Evolutionary conservation across 37 sponge, comb jelly and placozoan genomes (phyloP), one percentile per base, ranked within the genome.

Genomic region (Theonella swinhoei): DNA sequence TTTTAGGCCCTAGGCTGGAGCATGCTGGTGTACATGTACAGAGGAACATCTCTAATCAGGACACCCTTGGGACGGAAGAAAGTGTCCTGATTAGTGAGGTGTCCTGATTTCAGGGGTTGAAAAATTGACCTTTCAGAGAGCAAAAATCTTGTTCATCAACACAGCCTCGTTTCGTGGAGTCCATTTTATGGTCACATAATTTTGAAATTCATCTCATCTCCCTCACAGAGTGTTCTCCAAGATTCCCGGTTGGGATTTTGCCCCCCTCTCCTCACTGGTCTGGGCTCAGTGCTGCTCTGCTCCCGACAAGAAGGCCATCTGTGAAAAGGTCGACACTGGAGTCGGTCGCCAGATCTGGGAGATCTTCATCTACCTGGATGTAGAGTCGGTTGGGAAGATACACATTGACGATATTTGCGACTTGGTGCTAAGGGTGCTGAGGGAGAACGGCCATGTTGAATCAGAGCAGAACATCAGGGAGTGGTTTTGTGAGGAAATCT

Each of bases 311-410:
- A 75, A 39, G 3, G 3, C 24, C 7, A 4, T 41, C 43, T 75
- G 76, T 24, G 20, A 7, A 24, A 75, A 17, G 3, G 4, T 75
- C 3, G 58, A 41, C 58, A 39, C 28, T 19, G 28, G 40, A 4
- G 7, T 20, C 31, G 59, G 58, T 24, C 76, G 80, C 14, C 80
- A 72, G 39, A 83, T 89, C 1, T 89, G 89, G 89, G 84, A 77
- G 41, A 78, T 89, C 39, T 89, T 89, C 60, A 42, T 77, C 34
- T 64, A 35, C 22, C 68, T 89, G 74, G 89, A 89, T 39, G 38
- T 25, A 24, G 25, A 29, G 7, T 29, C 66, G 30, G 66, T 65
- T 11, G 19, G 66, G 30, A 7, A 65, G 5, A 65, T 89, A 25
- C 67, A 78, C 30, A 54, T 89, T 5, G 83, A 88, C 54, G 88